Evolutionary conservation across 2,113 vertebrate genomes (phyloP).

Genomic region (Phycodurus eques): DNA sequence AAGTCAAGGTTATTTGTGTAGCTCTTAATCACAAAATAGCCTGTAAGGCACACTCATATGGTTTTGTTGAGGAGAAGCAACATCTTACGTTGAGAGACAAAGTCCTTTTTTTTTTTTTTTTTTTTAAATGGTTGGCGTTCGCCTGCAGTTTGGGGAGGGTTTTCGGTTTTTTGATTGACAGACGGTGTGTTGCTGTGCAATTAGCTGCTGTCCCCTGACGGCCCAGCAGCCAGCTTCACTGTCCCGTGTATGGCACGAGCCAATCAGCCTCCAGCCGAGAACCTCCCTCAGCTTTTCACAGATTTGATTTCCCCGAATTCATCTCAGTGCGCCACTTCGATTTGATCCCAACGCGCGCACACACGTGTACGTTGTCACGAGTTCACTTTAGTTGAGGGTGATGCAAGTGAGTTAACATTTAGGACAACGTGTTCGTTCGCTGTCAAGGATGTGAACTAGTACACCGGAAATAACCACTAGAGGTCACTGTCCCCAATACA

Average conservation of each 20-base stretch:
- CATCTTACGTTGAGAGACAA: too few relatives aligned
- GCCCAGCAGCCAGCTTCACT: constrained; percentile 62
- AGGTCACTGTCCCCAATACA: neutral
- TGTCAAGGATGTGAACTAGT: neutral
- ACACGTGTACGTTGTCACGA: constrained; percentile 20
- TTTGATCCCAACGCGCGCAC: constrained; percentile 47
- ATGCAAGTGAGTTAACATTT: neutral
- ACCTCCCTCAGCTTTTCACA: constrained; percentile 72
- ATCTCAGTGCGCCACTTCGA: constrained; percentile 55
- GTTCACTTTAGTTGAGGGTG: neutral
- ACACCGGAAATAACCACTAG: constrained; percentile 7
- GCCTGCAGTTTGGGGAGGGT: constrained; percentile 18
- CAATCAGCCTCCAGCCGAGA: constrained; percentile 78
- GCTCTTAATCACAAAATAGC: too few relatives aligned
- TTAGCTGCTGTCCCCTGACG: constrained; percentile 59
- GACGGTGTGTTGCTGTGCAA: constrained; percentile 47
- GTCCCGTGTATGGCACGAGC: constrained; percentile 71
- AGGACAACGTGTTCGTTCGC: neutral
- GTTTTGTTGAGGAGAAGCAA: too few relatives aligned
- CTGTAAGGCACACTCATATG: too few relatives aligned
- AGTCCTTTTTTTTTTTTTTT: too few relatives aligned
- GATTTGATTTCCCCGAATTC: constrained; percentile 76
- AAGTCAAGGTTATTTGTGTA: too few relatives aligned
- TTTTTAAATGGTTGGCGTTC: neutral
- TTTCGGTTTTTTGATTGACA: constrained; percentile 78